These are phyloP conservation scores for Carposina sasakii DNA, from an alignment of 1,140 invertebrate species.

Conservation along the genomic window DNA sequence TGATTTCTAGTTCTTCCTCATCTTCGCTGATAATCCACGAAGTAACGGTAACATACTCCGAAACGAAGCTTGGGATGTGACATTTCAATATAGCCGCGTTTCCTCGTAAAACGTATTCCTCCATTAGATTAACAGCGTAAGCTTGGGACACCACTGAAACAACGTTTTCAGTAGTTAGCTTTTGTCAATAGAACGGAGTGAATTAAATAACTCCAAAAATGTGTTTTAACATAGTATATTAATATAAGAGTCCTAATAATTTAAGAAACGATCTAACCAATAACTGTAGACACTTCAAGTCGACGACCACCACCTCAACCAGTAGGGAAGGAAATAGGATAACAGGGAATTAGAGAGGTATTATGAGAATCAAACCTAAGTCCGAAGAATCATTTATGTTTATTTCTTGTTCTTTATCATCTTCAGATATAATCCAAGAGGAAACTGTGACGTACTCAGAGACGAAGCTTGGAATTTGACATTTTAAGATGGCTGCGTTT, in stretches of 20 bases:
- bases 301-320: too few relatives aligned
- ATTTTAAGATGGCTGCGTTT: constrained; percentile 90
- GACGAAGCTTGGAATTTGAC: constrained; percentile 90
- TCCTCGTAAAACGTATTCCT: constrained; percentile 90
- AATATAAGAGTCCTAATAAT: too few relatives aligned
- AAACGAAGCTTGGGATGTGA: constrained; percentile 93
- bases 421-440: constrained; percentile 80
- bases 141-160: constrained; percentile 91
- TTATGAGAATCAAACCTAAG: constrained; percentile 39
- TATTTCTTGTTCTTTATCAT: constrained; percentile 65
- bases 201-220: too few relatives aligned
- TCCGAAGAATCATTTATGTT: constrained; percentile 44
- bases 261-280: too few relatives aligned
- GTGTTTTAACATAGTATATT: too few relatives aligned
- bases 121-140: constrained; percentile 92
- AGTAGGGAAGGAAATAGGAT: constrained; percentile 5
- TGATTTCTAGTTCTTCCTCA: constrained; percentile 54
- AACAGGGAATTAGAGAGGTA: constrained; percentile 6
- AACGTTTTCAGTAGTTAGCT: too few relatives aligned
- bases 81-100: constrained; percentile 93
- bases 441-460: constrained; percentile 86
- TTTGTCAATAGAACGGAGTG: too few relatives aligned
- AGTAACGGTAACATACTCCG: constrained; percentile 88
- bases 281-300: too few relatives aligned
- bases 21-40: constrained; percentile 88